Conservation (phyloP, 1,140 invertebrate species). For the Halesus radiatus region DNA sequence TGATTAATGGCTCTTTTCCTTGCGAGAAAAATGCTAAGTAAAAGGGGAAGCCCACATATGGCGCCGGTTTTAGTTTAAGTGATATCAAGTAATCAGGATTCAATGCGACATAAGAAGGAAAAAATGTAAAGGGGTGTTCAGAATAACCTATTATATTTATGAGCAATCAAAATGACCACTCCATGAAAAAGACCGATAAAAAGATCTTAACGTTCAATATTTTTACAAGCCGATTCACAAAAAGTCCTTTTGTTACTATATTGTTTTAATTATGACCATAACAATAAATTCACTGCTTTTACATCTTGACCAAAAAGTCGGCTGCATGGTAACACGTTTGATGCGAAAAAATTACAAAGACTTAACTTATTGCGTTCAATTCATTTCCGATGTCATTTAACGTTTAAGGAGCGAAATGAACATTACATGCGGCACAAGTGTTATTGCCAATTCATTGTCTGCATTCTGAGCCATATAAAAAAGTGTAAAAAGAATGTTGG, state of each 20-base stretch:
- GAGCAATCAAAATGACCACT: too few species aligned
- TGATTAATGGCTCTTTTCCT: slow-evolving; percentile 48
- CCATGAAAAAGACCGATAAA: too few species aligned
- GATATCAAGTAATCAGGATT: slow-evolving; percentile 20
- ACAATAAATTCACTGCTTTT: too few species aligned
- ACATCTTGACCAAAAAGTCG: background rate
- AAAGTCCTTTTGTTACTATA: too few species aligned
- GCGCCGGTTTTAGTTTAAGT: slow-evolving; percentile 25
- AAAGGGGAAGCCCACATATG: slow-evolving; percentile 40
- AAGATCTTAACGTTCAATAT: too few species aligned
- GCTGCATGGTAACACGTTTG: slow-evolving; percentile 2
- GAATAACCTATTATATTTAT: background rate
- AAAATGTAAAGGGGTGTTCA: slow-evolving; percentile 1
- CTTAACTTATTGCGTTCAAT: slow-evolving; percentile 13
- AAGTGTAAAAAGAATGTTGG: too few species aligned
- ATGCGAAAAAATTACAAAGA: background rate
- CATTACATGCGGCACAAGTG: background rate
- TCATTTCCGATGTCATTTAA: background rate
- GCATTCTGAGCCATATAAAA: background rate
- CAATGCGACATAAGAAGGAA: background rate
- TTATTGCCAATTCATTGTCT: slow-evolving; percentile 6
- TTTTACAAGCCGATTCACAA: too few species aligned
- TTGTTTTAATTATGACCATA: too few species aligned
- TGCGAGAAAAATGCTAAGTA: slow-evolving; percentile 44
- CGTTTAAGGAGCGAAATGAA: background rate